Evolutionary conservation across 1,140 invertebrate species (phyloP), one percentile per base, ranked within the genome.

Genomic region (Papilio glaucus): DNA sequence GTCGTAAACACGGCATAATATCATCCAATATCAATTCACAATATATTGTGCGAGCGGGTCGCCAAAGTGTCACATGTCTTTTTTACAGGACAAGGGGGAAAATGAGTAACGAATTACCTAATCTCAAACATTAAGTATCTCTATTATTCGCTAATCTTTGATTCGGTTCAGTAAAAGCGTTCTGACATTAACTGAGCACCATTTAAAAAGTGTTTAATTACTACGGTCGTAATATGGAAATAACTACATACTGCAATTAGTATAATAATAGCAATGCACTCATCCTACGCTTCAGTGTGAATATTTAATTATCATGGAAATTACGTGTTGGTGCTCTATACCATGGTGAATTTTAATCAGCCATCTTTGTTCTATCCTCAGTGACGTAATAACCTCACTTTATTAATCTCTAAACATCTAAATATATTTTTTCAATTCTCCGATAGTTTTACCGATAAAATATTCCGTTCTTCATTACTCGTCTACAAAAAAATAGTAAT

Each of bases 271-370:
- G 10, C 41, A 4, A 49, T 21, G 6, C 15, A 10, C 45, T 49
- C 45, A 49, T 21, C 45, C 45, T 49, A 21, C 45, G 15, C 45
- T 49, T 49, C 21, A 18, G 21, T 49, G 45, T 49, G 21, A 49
- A 49, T 45, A 45, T 45, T 45, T 5, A 45, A n/a, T 49, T 49
- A 49, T 49, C 8, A 49, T 49, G 45, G 15, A 49, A 49, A 49
- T 49, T n/a, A n/a, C n/a, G 0, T 49, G 18, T 49, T 21, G 45
- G 45, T 49, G 45, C 8, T 49, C 18, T 9, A 49, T 49, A 49
- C 18, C 18, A 9, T 21, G 45, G 21, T 49, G 45, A 49, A 49
- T 49, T 21, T 49, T 49, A 49, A 49, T n/a, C 45, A 49, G 45
- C 15, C 45, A 10, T 49, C 8, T 49, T 49, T 49, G 45, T 49